A percentile compares a stretch with the other conserved stretches of the same genome.
Conservation (phyloP, 2,797 vertebrate species). For the Characodon lateralis region DNA sequence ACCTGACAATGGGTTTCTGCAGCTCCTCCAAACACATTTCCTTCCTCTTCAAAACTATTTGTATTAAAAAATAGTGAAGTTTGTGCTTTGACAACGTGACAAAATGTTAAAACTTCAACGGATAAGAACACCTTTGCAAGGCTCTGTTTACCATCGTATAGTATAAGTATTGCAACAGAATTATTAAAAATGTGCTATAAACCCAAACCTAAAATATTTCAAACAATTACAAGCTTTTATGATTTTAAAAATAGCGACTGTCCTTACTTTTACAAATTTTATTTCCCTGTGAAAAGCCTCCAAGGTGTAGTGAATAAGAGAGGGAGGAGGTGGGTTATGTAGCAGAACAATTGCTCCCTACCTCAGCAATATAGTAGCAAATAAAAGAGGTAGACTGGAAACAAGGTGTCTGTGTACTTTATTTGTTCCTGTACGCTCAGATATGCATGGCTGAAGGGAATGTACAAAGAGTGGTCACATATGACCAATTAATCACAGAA, state of each 20-base stretch:
- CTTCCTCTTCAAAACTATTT: too few species aligned
- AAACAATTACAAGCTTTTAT: slow-evolving; percentile 26
- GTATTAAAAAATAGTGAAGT: too few species aligned
- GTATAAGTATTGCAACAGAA: neutral
- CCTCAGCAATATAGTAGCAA: slow-evolving; percentile 38
- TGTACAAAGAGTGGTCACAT: slow-evolving; percentile 52
- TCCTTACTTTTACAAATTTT: slow-evolving; percentile 21
- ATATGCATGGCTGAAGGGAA: slow-evolving; percentile 47
- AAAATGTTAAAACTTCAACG: neutral
- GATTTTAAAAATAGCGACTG: slow-evolving; percentile 20
- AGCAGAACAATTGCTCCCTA: slow-evolving; percentile 33
- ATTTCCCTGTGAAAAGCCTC: slow-evolving; percentile 23
- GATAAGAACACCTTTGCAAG: neutral
- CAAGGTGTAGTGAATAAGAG: slow-evolving; percentile 28
- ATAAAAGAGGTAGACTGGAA: slow-evolving; percentile 50
- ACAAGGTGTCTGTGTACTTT: slow-evolving; percentile 40
- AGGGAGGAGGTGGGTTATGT: slow-evolving; percentile 19
- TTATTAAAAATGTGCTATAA: neutral
- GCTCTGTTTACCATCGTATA: neutral
- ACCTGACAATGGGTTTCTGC: neutral
- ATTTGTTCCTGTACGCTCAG: slow-evolving; percentile 60
- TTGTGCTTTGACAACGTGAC: neutral
- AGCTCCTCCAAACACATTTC: too few species aligned
- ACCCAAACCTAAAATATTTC: neutral
- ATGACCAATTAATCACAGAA: slow-evolving; percentile 63